phyloP scores from a whole-genome alignment of 2,113 vertebrate species.

The Falco punctatus region DNA sequence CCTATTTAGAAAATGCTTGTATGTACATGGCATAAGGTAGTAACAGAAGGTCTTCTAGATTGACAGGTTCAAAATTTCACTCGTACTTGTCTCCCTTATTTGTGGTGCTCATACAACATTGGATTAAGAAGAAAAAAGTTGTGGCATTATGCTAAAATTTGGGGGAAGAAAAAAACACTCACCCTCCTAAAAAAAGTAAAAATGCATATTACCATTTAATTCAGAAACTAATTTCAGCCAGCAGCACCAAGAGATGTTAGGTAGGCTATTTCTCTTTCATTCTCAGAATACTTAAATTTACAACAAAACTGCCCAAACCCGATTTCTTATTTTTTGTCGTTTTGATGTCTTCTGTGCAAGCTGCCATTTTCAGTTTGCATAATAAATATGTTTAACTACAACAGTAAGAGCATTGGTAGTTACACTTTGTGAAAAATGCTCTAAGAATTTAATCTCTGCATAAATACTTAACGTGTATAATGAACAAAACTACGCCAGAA shows the following conservation, averaged over 20 bases:
- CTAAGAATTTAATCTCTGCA: not conserved
- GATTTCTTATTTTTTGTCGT: not conserved
- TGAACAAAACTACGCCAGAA: not conserved
- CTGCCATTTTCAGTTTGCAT: not conserved
- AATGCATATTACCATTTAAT: not conserved
- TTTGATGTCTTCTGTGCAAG: not conserved
- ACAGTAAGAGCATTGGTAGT: not conserved
- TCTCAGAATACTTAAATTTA: not conserved
- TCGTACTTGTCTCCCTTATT: not conserved
- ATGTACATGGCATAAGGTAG: not conserved
- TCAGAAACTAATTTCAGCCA: not conserved
- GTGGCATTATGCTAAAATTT: not conserved
- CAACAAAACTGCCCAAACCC: not conserved
- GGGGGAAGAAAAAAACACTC: not conserved
- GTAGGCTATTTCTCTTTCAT: not conserved
- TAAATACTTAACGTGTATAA: not conserved
- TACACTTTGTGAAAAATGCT: not conserved
- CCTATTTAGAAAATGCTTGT: not conserved
- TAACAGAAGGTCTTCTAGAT: constrained; percentile 28
- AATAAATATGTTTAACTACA: not conserved
- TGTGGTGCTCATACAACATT: not conserved
- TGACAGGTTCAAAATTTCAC: constrained; percentile 21
- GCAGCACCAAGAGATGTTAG: not conserved
- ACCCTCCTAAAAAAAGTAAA: not conserved
- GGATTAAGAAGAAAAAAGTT: not conserved